Base-by-base conservation (phyloP, 2,113 vertebrate species). In the Malurus alboscapulatus region DNA sequence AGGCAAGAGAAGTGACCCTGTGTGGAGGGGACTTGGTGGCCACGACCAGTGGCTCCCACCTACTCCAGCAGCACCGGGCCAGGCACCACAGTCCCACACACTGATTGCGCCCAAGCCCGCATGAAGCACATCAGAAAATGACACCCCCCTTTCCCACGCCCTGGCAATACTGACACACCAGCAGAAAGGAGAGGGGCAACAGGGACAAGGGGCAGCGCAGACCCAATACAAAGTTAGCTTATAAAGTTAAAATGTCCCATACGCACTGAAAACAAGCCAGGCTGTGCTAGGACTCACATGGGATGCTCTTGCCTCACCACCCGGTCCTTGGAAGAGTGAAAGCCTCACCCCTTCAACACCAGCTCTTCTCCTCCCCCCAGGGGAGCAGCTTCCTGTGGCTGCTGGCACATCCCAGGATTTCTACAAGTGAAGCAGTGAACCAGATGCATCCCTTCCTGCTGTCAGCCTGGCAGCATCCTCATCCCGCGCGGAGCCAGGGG, bases 51-150 rank as follows among this genome's bases (percentile, higher is more conserved):
- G 36, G 14, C 77, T 91, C 66, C 63, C 32, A 58, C 47, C 47
- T 32, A 24, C n/a, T n/a, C 71, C 0, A 1, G 45, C 19, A 2
- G 42, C 66, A 71, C 27, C 0, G 0, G 68, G 74, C 73, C 19
- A 1, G 32, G 48, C 78, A 48, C 54, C 8, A 1, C 9, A 0
- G 68, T 88, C 76, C 87, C 61, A 4, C 20, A 58, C 30, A 17
- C 21, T 2, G 0, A 36, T 15, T 2, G 3, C 17, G 14, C 73
- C 79, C 80, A 48, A 92, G 45, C 71, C 47, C 1, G 1, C 7
- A 0, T 19, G 59, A 92, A 94, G 93, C 85, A 1, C 58, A 14
- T 62, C 2, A 40, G 71, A 34, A 50, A 55, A 19, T 62, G 21
- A 61, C 34, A 45, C 7, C 29, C 59, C 63, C 16, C 47, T 17